Conservation (phyloP, 2,797 vertebrate genomes). For the Hypotaenidia okinawae region DNA sequence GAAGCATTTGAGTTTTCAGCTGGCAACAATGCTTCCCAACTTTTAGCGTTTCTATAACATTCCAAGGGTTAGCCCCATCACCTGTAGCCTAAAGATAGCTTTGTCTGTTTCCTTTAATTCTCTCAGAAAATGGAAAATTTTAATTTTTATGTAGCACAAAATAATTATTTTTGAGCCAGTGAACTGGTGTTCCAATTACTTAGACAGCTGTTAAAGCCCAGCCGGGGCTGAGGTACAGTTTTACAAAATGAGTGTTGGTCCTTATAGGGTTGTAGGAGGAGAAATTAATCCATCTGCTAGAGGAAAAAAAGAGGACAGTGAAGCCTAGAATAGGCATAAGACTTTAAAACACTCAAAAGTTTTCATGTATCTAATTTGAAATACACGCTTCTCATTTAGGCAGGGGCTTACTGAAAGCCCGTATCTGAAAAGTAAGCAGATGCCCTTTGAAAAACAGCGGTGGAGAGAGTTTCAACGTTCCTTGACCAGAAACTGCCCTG, state of each 20-base stretch:
- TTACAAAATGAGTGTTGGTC: constrained; percentile 22
- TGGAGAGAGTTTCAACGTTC: neutral
- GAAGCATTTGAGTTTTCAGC: neutral
- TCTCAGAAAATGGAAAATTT: constrained; percentile 19
- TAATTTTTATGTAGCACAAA: neutral
- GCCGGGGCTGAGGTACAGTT: neutral
- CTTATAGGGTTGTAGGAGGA: neutral
- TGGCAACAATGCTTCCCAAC: constrained; percentile 19
- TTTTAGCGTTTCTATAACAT: neutral
- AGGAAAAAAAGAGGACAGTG: constrained; percentile 2
- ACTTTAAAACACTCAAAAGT: neutral
- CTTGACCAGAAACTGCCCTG: neutral
- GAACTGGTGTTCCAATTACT: constrained; percentile 15
- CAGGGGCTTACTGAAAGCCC: neutral
- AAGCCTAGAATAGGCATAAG: neutral
- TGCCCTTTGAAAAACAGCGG: neutral
- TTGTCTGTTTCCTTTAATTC: neutral
- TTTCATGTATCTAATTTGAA: neutral
- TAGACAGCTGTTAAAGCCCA: constrained; percentile 11
- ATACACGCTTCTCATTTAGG: neutral
- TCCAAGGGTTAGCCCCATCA: neutral
- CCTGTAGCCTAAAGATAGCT: neutral
- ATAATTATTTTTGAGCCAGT: constrained; percentile 23
- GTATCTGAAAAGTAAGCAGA: neutral
- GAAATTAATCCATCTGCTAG: neutral